A percentile compares a stretch with the other conserved stretches of the same genome.
Evolutionary conservation across 2,113 vertebrate species (phyloP).

Genomic region (Hepsetus odoe): DNA sequence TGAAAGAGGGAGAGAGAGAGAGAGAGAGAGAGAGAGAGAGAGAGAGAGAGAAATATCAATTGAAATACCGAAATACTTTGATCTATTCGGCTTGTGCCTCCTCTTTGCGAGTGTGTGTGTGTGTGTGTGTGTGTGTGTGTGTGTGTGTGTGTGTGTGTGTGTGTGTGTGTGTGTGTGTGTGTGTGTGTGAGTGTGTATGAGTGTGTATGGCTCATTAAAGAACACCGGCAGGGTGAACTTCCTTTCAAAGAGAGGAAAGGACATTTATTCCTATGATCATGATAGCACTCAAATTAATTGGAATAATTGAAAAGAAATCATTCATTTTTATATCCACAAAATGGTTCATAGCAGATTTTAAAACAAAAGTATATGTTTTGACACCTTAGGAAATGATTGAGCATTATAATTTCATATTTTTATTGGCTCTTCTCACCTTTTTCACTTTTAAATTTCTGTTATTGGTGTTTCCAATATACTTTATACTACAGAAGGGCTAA

Average conservation of each 20-base stretch:
- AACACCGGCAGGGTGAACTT: constrained; percentile 33
- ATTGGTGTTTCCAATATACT: no score
- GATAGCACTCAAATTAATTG: constrained; percentile 62
- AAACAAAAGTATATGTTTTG: neutral
- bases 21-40: constrained; percentile 2
- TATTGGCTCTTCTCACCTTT: neutral
- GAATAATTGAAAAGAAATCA: constrained; percentile 60
- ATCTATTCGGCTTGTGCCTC: no score
- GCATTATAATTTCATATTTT: neutral
- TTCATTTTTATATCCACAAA: constrained; percentile 38
- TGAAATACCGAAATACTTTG: constrained; percentile 29
- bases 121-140: no score
- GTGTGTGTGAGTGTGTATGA: no score
- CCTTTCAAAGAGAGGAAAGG: constrained; percentile 57
- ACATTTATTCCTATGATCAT: constrained; percentile 41
- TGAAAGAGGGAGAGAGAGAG: constrained; percentile 19
- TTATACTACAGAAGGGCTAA: no score
- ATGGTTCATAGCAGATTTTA: neutral
- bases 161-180: neutral
- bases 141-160: neutral
- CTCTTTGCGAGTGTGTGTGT: no score
- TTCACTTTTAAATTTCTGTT: neutral
- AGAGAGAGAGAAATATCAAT: neutral
- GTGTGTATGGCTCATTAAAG: neutral
- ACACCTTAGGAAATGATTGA: neutral